Base-by-base conservation (phyloP, 2,113 vertebrate genomes). In the Tyrannus savana region DNA sequence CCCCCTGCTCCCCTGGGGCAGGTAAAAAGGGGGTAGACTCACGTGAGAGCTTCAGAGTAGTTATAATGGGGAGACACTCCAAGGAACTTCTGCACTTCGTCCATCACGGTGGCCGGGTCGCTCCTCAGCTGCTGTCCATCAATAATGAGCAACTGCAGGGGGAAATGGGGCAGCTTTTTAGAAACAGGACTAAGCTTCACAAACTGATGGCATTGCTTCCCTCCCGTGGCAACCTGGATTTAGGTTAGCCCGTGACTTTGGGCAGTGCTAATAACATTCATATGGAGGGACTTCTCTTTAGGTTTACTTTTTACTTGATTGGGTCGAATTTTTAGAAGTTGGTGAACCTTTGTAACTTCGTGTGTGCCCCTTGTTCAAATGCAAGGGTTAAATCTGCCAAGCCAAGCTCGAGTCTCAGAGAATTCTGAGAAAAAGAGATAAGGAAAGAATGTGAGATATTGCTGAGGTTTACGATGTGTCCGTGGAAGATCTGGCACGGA, bases 31-130 rank as follows among this genome's bases (percentile, higher is more conserved):
- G 60, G 93, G 94, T 28, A 80, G 74, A 98, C 99, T 99, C 97
- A 99, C 99, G 98, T 99, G 74, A 99, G 98, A 16, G 99, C 98
- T 97, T 99, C 98, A 17, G 99, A 99, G 96, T 99, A 99, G 97
- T 99, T 99, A 84, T 98, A 99, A 92, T 99, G 98, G 94, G 99
- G 98, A 96, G 98, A 98, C 27, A 99, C 98, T 90, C 98, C 99
- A 80, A 99, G 97, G 94, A 99, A 99, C 98, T 98, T 99, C 98
- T 99, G 99, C 21, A 99, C 98, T 97, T 98, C 99, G 88, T 99
- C 99, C 99, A 99, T 99, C 94, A 99, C 98, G 39, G 98, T 97
- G 19, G 99, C 98, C 46, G 99, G 99, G 96, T 99, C 99, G 52
- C 97, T 98, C 96, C 99, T 99, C 94, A 99, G 97, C 97, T 99